Evolutionary conservation across 2,888 invertebrate genomes (phyloP).

Genomic region (Autographa gamma): DNA sequence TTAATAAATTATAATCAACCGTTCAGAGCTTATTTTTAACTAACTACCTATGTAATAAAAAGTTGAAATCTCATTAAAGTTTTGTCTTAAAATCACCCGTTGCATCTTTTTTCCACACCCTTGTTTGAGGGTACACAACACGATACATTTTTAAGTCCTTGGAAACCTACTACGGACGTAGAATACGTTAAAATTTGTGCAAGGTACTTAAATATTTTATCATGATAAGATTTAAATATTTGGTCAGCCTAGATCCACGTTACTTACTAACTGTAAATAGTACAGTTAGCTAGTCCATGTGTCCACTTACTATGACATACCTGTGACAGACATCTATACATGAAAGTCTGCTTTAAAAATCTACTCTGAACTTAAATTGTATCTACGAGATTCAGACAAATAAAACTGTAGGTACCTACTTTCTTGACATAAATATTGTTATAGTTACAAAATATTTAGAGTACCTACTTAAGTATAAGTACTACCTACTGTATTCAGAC

Average conservation of each 20-base stretch:
- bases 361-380: neutral
- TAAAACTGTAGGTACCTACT: neutral
- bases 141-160: no score
- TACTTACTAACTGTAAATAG: no score
- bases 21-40: conserved; percentile 4
- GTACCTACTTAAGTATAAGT: neutral
- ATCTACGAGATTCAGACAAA: no score
- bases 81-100: conserved; percentile 4
- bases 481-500: neutral
- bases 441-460: neutral
- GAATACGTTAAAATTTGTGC: no score
- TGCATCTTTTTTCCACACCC: conserved; percentile 2
- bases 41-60: conserved; percentile 4
- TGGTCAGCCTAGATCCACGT: no score
- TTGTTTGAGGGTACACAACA: neutral
- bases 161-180: no score
- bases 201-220: no score
- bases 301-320: no score
- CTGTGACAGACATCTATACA: no score
- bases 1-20: conserved; percentile 4
- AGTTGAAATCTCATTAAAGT: conserved; percentile 4
- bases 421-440: neutral
- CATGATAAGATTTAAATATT: no score
- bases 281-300: no score
- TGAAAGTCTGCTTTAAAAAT: neutral